Base-by-base conservation (phyloP, 2,797 vertebrate species). In the Poecile montanus region DNA sequence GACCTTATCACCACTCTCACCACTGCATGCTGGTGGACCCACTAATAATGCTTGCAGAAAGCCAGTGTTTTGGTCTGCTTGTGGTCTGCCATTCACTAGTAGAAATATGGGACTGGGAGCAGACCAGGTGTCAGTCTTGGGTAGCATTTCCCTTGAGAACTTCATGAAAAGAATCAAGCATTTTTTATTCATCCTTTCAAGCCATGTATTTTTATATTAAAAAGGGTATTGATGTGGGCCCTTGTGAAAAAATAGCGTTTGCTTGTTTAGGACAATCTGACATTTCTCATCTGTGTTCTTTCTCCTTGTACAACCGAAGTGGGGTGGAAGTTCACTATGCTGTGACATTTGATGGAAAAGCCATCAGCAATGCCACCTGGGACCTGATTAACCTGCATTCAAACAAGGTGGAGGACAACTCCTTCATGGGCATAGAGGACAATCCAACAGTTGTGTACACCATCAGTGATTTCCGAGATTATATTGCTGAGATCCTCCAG, bases 311-410 rank as follows among this genome's bases (percentile, higher is more conserved):
- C 95, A 98, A 97, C 78, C 53, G 66, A 83, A 98, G 98, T 36
- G 98, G 97, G 6, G 96, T 99, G 86, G 91, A 98, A 85, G 98
- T 98, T 94, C 97, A 98, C 83, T 99, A 98, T 57, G 97, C 97
- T 11, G 99, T 99, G 89, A 98, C 98, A 1, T 98, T 99, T 97
- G 97, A 97, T 85, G 98, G 98, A 82, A 98, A 98, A 44, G 98
- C 98, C 57, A 98, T 99, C 96, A 98, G 98, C 96, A 97, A 93
- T 65, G 98, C 98, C 32, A 99, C 98, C 32, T 98, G 99, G 97
- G 98, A 99, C 96, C 98, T 99, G 91, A 98, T 99, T 89, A 99
- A 98, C 85, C 97, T 99, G 93, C 98, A 99, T 90, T 98, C 98
- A n/a, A 99, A 99, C 95, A 98, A 97, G 96, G 98, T 99, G 96